phyloP scores from a whole-genome alignment of 2,888 invertebrate genomes.

The Petrolisthes cinctipes region DNA sequence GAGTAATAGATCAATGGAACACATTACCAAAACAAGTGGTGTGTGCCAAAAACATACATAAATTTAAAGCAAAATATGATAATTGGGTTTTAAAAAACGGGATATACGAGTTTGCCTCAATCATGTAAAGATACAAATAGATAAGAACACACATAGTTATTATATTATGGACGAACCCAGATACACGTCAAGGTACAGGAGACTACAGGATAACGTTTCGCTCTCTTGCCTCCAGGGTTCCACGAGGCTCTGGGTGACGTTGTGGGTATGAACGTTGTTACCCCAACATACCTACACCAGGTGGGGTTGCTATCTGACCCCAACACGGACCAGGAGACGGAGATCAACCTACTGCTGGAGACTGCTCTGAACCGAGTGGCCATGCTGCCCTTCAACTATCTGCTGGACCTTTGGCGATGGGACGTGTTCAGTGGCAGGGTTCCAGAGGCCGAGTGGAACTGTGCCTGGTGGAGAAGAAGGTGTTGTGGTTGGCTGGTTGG shows the following conservation, averaged over 20 bases:
- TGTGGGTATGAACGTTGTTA: slow-evolving; percentile 81
- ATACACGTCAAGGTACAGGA: not conserved
- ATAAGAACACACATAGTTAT: too few species aligned
- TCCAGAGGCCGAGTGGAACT: slow-evolving; percentile 84
- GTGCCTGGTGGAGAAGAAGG: slow-evolving; percentile 86
- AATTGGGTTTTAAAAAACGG: too few species aligned
- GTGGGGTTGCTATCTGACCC: slow-evolving; percentile 78
- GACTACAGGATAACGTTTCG: not conserved
- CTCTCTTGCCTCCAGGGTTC: slow-evolving; percentile 75
- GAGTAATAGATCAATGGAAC: too few species aligned
- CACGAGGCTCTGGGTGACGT: slow-evolving; percentile 89
- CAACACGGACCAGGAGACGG: slow-evolving; percentile 74
- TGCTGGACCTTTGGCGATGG: slow-evolving; percentile 82
- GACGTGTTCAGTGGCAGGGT: slow-evolving; percentile 83
- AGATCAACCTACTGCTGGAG: slow-evolving; percentile 83
- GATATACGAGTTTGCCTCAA: too few species aligned
- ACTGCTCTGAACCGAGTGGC: slow-evolving; percentile 81
- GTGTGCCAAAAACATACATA: too few species aligned
- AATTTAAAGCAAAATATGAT: too few species aligned
- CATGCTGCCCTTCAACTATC: slow-evolving; percentile 69
- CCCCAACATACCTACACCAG: slow-evolving; percentile 80
- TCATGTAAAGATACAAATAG: too few species aligned
- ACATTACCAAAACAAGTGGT: too few species aligned
- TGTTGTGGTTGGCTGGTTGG: too few species aligned
- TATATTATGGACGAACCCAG: too few species aligned